Conservation (phyloP, 2,888 invertebrate genomes). For the Psylliodes chrysocephalus region DNA sequence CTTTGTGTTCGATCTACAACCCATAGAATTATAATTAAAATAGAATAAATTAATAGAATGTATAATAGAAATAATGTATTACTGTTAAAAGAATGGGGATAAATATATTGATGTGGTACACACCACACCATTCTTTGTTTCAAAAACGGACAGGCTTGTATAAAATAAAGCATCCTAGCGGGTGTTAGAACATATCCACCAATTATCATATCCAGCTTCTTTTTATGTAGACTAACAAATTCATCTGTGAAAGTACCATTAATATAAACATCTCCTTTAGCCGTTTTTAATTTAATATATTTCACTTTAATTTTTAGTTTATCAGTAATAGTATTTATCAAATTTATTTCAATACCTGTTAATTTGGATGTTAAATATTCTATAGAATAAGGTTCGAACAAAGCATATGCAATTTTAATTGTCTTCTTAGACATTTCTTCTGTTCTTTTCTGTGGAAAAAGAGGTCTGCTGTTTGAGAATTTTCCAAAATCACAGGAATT, state of each 20-base stretch:
- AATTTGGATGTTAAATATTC: neutral
- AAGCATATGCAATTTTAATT: neutral
- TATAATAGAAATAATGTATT: neutral
- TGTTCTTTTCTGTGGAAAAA: neutral
- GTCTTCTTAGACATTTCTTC: neutral
- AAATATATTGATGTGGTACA: neutral
- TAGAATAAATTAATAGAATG: neutral
- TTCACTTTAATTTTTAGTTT: neutral
- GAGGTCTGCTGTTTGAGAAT: neutral
- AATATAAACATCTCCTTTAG: neutral
- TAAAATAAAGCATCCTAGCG: neutral
- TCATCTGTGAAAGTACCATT: neutral
- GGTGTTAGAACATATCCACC: neutral
- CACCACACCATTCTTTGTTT: neutral
- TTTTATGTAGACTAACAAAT: neutral
- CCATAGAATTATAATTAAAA: neutral
- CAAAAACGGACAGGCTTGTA: neutral
- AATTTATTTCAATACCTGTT: neutral
- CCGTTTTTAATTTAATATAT: neutral
- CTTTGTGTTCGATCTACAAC: neutral
- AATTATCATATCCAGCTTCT: neutral
- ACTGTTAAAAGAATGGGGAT: neutral
- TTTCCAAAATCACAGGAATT: neutral
- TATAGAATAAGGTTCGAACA: neutral
- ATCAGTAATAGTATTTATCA: neutral